A percentile compares a stretch with the other conserved stretches of the same genome.
phyloP scores from a whole-genome alignment of 2,797 vertebrate species.

The Anguilla pacifica region DNA sequence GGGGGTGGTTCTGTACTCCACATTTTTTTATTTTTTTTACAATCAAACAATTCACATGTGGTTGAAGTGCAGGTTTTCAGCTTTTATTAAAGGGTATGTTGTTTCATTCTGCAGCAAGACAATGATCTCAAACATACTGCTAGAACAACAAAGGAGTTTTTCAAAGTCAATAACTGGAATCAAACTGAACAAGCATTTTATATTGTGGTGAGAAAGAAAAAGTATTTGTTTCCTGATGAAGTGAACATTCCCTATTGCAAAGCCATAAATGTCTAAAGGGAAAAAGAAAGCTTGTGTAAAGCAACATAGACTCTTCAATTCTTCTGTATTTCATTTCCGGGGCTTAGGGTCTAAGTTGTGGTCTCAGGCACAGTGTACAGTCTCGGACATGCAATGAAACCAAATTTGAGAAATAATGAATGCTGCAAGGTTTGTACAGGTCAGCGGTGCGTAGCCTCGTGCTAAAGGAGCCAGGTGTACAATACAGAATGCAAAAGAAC shows the following conservation, averaged over 20 bases:
- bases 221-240: background rate
- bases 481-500: background rate
- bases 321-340: slow-evolving; percentile 19
- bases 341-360: slow-evolving; percentile 7
- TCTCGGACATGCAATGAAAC: background rate
- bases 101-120: no score
- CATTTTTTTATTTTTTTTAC: no score
- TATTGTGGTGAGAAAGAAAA: background rate
- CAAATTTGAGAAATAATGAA: background rate
- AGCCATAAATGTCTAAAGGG: background rate
- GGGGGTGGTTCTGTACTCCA: no score
- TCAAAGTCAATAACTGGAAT: no score
- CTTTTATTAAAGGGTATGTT: no score
- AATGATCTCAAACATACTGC: no score
- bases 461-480: background rate
- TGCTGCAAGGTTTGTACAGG: background rate
- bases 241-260: background rate
- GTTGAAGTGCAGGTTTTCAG: no score
- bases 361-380: background rate
- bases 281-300: background rate
- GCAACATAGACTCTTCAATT: background rate
- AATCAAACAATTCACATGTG: no score
- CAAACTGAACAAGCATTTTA: no score
- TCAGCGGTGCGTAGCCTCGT: background rate
- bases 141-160: no score